phyloP scores from a whole-genome alignment of 2,888 invertebrate species.

The Poecilobothrus nobilitatus region DNA sequence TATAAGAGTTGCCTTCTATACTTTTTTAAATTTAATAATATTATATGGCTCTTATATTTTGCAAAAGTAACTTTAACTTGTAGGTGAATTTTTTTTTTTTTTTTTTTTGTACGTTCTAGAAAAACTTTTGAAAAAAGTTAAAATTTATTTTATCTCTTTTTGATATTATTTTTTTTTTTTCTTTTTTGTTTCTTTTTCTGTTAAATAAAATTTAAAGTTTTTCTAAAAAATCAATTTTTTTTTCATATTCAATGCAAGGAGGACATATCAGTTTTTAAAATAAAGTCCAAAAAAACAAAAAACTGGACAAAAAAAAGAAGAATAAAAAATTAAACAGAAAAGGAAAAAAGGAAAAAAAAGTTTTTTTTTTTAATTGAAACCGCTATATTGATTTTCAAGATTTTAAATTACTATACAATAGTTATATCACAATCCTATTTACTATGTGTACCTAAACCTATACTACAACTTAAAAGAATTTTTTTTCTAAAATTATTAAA shows the following conservation, averaged over 20 bases:
- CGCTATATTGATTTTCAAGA: not conserved
- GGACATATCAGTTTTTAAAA: too few species aligned
- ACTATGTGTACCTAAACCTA: too few species aligned
- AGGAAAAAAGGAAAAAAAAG: not conserved
- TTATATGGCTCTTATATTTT: not conserved
- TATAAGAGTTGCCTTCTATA: too few species aligned
- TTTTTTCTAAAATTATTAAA: too few species aligned
- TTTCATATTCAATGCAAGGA: too few species aligned
- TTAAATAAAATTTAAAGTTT: too few species aligned
- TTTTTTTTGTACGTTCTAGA: not conserved
- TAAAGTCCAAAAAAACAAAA: not conserved
- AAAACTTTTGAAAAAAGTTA: not conserved
- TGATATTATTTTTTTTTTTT: not conserved
- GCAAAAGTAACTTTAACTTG: not conserved
- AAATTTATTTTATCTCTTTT: not conserved
- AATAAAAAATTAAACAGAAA: not conserved
- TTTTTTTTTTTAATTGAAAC: not conserved
- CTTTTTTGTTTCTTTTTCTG: not conserved
- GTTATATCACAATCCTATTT: too few species aligned
- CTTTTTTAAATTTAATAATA: not conserved
- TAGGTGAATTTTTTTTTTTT: not conserved
- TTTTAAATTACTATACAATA: not conserved
- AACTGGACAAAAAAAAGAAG: not conserved
- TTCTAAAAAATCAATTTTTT: too few species aligned
- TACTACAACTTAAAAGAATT: too few species aligned